Base-by-base conservation (phyloP, 1,140 invertebrate species). In the Micrasema minimum region DNA sequence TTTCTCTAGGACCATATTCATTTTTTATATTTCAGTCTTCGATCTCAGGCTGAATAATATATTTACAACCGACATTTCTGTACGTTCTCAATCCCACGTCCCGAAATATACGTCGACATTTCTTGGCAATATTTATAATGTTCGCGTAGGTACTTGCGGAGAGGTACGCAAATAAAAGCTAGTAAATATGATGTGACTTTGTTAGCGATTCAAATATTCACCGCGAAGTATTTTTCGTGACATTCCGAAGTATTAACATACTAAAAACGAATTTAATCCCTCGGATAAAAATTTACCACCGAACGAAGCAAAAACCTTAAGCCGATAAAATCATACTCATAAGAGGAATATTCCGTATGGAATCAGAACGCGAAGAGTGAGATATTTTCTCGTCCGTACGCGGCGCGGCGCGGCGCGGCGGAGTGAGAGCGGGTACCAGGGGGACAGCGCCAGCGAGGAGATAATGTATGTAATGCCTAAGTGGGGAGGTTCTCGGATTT, bases 381-480 rank as follows among this genome's bases (percentile, higher is more conserved):
- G 45, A 43, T 62, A 62, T 62, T 62, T 20, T 23, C 59, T 43
- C 62, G 16, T 48, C 48, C 48, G 62, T 50, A 65, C 62, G 50
- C 62, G 50, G 22, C n/a, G n/a, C n/a, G n/a, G 62, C 43, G 48
- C 26, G 43, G 43, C 26, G 10, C 26, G 65, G 48, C 62, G 50
- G 65, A 7, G 45, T n/a, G n/a, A n/a, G n/a, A n/a, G n/a, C n/a
- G n/a, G n/a, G n/a, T n/a, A n/a, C 26, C 65, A 66, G 65, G 48
- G 65, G 23, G 65, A 66, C 65, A 53, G 48, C 38, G 41, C 46
- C n/a, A 50, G 14, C 16, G 31, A 48, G 48, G 48, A 66, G 66
- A 68, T 68, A 68, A 68, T 68, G 66, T 68, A 68, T 68, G 66
- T 55, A 68, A 68, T 55, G 66, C 66, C 50, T 68, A 68, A 68